phyloP scores from a whole-genome alignment of 2,113 vertebrate species.

The Chlamydotis undulata region DNA sequence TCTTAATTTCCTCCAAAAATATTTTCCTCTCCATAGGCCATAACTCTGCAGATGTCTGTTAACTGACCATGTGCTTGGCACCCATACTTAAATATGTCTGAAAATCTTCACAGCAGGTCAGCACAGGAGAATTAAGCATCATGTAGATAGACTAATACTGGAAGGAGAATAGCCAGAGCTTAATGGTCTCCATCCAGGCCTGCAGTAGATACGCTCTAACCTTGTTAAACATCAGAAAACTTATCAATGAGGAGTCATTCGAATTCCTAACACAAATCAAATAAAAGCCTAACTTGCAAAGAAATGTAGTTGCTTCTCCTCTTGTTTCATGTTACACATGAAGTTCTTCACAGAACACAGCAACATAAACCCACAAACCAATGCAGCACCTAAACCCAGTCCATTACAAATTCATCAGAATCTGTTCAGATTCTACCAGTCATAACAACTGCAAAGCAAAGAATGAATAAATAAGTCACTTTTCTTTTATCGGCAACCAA shows the following conservation, averaged over 20 bases:
- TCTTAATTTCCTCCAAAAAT: neutral
- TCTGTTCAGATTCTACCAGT: neutral
- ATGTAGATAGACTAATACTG: neutral
- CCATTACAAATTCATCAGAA: neutral
- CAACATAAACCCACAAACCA: neutral
- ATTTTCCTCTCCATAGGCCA: neutral
- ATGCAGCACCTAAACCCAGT: neutral
- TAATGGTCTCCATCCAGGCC: neutral
- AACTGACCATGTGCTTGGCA: neutral
- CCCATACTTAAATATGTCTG: neutral
- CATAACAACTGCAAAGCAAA: neutral
- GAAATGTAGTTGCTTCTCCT: neutral
- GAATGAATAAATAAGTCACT: neutral
- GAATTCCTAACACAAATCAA: neutral
- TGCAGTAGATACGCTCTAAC: neutral
- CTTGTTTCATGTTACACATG: accelerated
- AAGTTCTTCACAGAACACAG: neutral
- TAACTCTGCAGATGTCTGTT: neutral
- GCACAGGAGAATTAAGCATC: neutral
- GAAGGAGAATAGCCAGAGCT: neutral
- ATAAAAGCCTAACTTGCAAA: neutral
- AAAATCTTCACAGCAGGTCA: neutral
- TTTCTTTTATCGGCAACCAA: neutral
- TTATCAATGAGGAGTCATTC: neutral
- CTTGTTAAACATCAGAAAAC: neutral